Base-by-base conservation (phyloP, 92 coral and sea anemone genomes). In the Micromussa lordhowensis region DNA sequence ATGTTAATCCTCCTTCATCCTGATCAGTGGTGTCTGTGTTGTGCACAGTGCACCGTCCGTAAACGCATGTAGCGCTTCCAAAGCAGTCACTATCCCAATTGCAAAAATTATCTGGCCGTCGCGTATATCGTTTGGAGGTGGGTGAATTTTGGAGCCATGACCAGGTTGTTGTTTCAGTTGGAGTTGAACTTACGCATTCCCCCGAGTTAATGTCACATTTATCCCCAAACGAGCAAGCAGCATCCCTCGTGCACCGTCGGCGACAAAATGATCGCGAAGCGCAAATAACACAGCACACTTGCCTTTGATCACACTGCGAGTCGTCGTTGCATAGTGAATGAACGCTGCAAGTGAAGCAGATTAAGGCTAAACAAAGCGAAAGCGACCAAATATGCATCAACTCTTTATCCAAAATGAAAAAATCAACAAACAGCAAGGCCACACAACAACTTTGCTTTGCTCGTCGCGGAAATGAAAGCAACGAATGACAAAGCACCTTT, bases 291-390 rank as follows among this genome's bases (percentile, higher is more conserved):
- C 15, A 36, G 17, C 78, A 73, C 12, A n/a, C 31, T 21, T 32
- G 18, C n/a, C 77, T 48, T 71, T 19, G 32, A 66, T 12, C 34
- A 66, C 71, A 66, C 17, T 26, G 31, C 71, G 28, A 31, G 26
- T 66, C 32, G 4, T 66, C 5, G 34, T 26, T 10, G 53, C 78
- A 73, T 32, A 19, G n/a, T 36, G 78, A 73, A 38, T n/a, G 13
- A 38, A 73, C 78, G 22, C 26, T 19, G 38, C 26, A 8, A 73
- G 18, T 17, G 40, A 1, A 69, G 68, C 26, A 83, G 44, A 71
- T 51, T 35, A 83, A 83, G 86, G 51, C 79, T 21, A 53, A 71
- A 51, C 79, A 19, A 75, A 83, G 58, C 64, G 22, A 70, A 51
- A 51, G 34, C 31, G 78, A 83, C 61, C 68, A 83, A 53, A 48